These are phyloP conservation scores for Pseudochirops corinnae DNA, from an alignment of 2,797 vertebrate genomes.

Conservation along the genomic window DNA sequence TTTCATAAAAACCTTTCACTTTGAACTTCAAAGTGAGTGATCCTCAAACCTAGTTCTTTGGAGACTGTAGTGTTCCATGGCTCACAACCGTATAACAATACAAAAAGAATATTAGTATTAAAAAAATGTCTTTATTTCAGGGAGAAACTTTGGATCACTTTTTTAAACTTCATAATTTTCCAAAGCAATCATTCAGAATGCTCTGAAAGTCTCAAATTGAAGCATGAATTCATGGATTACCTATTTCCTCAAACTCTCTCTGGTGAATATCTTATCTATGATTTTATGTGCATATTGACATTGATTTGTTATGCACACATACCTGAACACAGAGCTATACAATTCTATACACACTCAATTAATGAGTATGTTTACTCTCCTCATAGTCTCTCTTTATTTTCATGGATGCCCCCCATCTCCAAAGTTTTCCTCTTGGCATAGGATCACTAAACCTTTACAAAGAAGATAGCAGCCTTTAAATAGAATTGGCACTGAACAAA, in stretches of 20 bases:
- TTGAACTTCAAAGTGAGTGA: neutral
- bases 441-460: neutral
- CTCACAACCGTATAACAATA: neutral
- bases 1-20: neutral
- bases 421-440: neutral
- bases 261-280: neutral
- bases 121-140: neutral
- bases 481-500: neutral
- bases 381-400: neutral
- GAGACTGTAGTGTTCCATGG: neutral
- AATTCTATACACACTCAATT: neutral
- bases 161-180: too few species aligned
- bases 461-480: neutral
- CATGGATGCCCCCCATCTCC: too few species aligned
- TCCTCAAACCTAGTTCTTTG: neutral
- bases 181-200: neutral
- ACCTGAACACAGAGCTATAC: neutral
- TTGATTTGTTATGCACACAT: neutral
- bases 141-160: neutral
- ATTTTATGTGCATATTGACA: neutral
- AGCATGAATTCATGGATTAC: neutral
- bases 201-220: neutral
- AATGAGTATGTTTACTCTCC: neutral
- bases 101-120: neutral
- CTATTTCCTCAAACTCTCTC: neutral